Percentiles rank a stretch among this genome's conserved stretches.
Evolutionary conservation across 2,888 invertebrate species (phyloP).

Genomic region (Zaprionus lineosus): DNA sequence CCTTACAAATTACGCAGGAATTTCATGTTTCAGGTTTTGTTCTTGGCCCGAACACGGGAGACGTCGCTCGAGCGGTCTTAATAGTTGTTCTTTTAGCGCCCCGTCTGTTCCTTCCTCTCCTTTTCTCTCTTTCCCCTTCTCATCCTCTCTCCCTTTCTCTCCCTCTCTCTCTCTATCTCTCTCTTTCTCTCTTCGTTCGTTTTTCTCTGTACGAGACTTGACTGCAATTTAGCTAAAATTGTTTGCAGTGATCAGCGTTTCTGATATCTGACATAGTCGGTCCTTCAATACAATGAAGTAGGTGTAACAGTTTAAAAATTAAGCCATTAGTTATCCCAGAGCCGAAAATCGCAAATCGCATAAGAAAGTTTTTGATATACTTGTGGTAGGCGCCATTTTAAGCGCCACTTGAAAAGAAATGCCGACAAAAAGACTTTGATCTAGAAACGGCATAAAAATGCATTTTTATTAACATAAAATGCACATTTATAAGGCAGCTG

Average conservation of each 20-base stretch:
- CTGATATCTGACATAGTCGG: conserved; percentile 53
- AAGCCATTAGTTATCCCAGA: conserved; percentile 73
- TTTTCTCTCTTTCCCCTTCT: conserved; percentile 4
- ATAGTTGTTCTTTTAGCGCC: conserved; percentile 75
- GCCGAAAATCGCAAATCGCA: conserved; percentile 14
- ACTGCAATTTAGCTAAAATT: conserved; percentile 81
- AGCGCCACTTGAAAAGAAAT: conserved; percentile 69
- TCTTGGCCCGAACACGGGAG: conserved; percentile 41
- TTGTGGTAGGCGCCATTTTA: conserved; percentile 67
- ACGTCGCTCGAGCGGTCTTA: conserved; percentile 59
- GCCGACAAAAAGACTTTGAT: conserved; percentile 47
- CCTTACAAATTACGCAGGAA: conserved; percentile 83
- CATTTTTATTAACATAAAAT: conserved; percentile 59
- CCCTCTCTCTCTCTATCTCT: neutral
- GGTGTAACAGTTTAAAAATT: conserved; percentile 68
- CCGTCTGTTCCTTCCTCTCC: conserved; percentile 30
- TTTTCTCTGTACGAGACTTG: conserved; percentile 16
- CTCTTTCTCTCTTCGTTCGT: neutral
- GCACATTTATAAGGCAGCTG: conserved; percentile 48
- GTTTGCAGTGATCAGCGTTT: conserved; percentile 63
- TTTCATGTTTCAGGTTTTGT: conserved; percentile 81
- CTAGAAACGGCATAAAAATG: conserved; percentile 52
- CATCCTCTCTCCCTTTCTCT: conserved; percentile 1
- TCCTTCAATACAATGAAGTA: conserved; percentile 33
- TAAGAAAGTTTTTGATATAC: conserved; percentile 26